Percentiles rank a stretch among this genome's conserved stretches.
Conservation (phyloP, 2,797 vertebrate species). For the Molothrus ater region DNA sequence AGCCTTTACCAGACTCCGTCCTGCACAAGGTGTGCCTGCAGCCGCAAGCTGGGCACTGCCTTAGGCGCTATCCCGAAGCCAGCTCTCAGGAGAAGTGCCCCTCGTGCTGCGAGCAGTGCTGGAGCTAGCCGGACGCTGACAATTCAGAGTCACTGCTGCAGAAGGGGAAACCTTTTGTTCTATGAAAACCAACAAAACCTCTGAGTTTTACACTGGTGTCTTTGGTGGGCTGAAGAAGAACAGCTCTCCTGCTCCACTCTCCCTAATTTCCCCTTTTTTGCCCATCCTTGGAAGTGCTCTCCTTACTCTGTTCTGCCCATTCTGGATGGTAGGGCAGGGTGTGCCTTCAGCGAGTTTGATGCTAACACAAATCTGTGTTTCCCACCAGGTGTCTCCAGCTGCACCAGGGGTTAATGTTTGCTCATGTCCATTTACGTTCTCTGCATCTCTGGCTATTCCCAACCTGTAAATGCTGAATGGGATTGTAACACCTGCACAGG, state of each 20-base stretch:
- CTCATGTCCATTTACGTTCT: neutral
- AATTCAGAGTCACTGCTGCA: too few relatives aligned
- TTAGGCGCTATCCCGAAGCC: too few relatives aligned
- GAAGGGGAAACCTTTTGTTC: neutral
- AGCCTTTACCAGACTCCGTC: too few relatives aligned
- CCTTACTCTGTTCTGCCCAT: accelerated
- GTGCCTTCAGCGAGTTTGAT: neutral
- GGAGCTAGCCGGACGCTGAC: too few relatives aligned
- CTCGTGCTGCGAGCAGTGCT: too few relatives aligned
- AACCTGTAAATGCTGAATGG: neutral
- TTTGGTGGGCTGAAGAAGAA: neutral
- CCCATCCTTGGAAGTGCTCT: accelerated
- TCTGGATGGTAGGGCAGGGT: neutral
- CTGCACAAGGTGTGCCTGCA: too few relatives aligned
- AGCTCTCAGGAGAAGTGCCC: too few relatives aligned
- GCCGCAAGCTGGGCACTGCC: too few relatives aligned
- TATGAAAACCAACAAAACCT: neutral
- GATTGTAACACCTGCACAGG: too few relatives aligned
- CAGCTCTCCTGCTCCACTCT: neutral
- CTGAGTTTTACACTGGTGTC: neutral
- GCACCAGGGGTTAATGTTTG: neutral
- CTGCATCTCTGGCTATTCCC: neutral
- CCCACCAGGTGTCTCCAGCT: neutral
- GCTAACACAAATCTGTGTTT: neutral
- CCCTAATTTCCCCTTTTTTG: neutral